Conservation (phyloP, 2,888 invertebrate genomes). For the Cryptocephalus moraei region DNA sequence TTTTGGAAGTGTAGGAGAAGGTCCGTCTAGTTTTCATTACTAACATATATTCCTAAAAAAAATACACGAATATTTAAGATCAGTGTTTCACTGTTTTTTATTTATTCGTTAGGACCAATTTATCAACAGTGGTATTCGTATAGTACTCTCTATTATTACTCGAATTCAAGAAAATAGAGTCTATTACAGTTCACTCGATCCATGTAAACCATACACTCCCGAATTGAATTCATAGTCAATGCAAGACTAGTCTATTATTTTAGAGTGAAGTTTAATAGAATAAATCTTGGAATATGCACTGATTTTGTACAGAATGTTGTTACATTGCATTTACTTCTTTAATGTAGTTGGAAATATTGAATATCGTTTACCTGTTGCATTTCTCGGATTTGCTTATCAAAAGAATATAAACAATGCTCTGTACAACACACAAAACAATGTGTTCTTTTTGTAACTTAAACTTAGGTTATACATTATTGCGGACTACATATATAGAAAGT, state of each 20-base stretch:
- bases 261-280: no score
- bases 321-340: no score
- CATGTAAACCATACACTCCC: no score
- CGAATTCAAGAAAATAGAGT: background rate
- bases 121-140: conserved; percentile 1
- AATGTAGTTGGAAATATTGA: no score
- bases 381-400: no score
- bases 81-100: conserved; percentile 15
- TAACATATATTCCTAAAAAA: conserved; percentile 14
- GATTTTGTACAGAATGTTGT: no score
- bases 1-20: background rate
- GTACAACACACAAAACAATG: background rate
- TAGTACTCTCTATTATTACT: conserved; percentile 9
- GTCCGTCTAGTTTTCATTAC: conserved; percentile 20
- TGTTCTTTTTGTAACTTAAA: background rate
- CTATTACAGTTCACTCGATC: no score
- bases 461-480: background rate
- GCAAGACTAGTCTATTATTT: no score
- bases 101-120: conserved; percentile 22
- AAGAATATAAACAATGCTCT: no score
- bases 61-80: conserved; percentile 14
- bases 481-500: background rate
- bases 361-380: no score
- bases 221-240: no score
- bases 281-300: no score